Conservation (phyloP, 2,113 vertebrate species). For the Tupaia chinensis region DNA sequence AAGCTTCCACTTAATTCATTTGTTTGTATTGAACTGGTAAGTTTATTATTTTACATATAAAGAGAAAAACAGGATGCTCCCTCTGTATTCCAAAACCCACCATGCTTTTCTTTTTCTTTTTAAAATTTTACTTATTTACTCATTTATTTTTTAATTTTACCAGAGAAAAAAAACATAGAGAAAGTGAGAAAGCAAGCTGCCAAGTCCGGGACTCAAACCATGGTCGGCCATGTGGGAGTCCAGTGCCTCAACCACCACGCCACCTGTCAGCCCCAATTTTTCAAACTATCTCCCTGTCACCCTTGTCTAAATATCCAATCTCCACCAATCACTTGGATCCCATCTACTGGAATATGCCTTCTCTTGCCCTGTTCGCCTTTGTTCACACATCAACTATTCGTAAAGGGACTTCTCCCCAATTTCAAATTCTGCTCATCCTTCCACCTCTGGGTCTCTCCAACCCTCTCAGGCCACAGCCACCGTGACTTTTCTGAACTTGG, state of each 20-base stretch:
- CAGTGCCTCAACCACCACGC: no score
- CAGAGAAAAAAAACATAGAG: no score
- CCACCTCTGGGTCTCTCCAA: neutral
- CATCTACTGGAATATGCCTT: neutral
- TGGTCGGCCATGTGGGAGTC: no score
- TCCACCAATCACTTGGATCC: neutral
- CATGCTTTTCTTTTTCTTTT: neutral
- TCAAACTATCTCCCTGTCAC: neutral
- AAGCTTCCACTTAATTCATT: neutral
- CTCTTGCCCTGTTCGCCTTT: neutral
- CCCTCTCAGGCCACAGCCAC: neutral
- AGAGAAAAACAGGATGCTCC: neutral
- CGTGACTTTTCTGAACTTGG: neutral
- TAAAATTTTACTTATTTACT: no score
- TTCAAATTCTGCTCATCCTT: neutral
- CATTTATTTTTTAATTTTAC: no score
- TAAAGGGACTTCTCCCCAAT: neutral
- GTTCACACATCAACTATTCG: neutral
- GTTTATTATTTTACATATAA: neutral
- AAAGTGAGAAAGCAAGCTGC: no score
- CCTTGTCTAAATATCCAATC: neutral
- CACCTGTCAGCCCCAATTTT: no score
- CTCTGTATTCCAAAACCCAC: neutral
- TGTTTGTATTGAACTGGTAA: neutral
- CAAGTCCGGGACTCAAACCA: no score